These are phyloP conservation scores for Drosophila micromelanica DNA, from an alignment of 1,140 invertebrate species.

Conservation along the genomic window DNA sequence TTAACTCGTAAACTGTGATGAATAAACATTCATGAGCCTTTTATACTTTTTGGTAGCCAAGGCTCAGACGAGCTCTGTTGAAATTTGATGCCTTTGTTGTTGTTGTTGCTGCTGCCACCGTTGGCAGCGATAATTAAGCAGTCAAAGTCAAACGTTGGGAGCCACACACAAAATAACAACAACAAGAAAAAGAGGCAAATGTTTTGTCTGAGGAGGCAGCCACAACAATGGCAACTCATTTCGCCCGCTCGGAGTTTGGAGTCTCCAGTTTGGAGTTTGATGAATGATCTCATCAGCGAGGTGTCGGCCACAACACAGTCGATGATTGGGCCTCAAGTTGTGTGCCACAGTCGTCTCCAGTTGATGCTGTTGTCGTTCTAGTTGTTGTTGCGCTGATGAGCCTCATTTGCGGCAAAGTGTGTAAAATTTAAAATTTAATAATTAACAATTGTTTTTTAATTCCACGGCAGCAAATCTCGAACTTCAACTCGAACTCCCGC, in stretches of 20 bases:
- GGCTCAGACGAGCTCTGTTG: neutral
- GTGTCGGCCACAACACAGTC: slow-evolving; percentile 67
- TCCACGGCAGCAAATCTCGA: slow-evolving; percentile 59
- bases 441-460: slow-evolving; percentile 83
- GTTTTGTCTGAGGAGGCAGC: slow-evolving; percentile 26
- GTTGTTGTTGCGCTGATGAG: slow-evolving; percentile 37
- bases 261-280: slow-evolving; percentile 58
- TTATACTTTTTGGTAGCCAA: neutral
- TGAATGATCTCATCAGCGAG: slow-evolving; percentile 84
- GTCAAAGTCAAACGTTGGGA: slow-evolving; percentile 60
- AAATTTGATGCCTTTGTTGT: slow-evolving; percentile 7
- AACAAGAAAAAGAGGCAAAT: slow-evolving; percentile 22
- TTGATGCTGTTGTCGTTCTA: slow-evolving; percentile 18
- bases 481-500: slow-evolving; percentile 12
- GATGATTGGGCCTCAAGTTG: slow-evolving; percentile 60
- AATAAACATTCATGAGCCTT: slow-evolving; percentile 9
- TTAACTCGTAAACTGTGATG: slow-evolving; percentile 10
- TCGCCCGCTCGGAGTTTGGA: slow-evolving; percentile 45
- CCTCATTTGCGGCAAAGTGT: slow-evolving; percentile 73
- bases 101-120: slow-evolving; percentile 14
- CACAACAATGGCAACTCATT: slow-evolving; percentile 82
- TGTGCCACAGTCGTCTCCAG: slow-evolving; percentile 10
- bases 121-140: slow-evolving; percentile 70
- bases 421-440: slow-evolving; percentile 81
- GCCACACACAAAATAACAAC: slow-evolving; percentile 25